Percentiles rank a stretch among this genome's conserved stretches.
Evolutionary conservation across 30 jellyfish, hydroid and myxozoan species (phyloP).

Genomic region (Nemopilema nomurai): DNA sequence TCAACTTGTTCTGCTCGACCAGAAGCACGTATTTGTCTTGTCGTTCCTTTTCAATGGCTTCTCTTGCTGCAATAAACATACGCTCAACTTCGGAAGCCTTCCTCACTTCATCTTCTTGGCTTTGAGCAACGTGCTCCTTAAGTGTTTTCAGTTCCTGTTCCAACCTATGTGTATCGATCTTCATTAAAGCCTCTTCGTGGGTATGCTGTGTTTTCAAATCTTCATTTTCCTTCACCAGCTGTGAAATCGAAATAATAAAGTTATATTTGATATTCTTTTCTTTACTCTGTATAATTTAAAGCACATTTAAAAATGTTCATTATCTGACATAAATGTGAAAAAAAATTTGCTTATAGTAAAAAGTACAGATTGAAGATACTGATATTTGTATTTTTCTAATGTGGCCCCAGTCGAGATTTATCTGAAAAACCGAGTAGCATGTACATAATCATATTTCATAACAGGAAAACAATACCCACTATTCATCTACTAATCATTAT

Average conservation of each 20-base stretch:
- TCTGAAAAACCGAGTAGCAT: no score
- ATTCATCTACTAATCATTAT: no score
- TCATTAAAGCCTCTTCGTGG: slow-evolving; percentile 62
- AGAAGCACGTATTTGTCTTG: slow-evolving; percentile 81
- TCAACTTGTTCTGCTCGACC: slow-evolving; percentile 88
- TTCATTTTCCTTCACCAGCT: slow-evolving; percentile 68
- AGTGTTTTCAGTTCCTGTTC: slow-evolving; percentile 72
- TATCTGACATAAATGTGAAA: no score
- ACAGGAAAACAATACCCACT: background rate
- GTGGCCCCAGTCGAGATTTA: no score
- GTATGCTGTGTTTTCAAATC: slow-evolving; percentile 56
- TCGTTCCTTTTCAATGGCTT: slow-evolving; percentile 85
- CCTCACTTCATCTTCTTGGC: slow-evolving; percentile 53
- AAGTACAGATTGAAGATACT: no score
- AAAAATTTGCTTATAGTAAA: no score
- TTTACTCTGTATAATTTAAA: no score
- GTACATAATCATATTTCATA: no score
- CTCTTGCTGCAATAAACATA: slow-evolving; percentile 73
- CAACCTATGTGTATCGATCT: slow-evolving; percentile 53
- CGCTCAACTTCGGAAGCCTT: slow-evolving; percentile 65
- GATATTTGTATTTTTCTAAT: no score
- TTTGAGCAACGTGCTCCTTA: slow-evolving; percentile 61
- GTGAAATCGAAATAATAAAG: background rate
- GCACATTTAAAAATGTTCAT: no score
- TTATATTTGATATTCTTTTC: no score